Conservation (phyloP, 2,113 vertebrate species). For the Plestiodon gilberti region DNA sequence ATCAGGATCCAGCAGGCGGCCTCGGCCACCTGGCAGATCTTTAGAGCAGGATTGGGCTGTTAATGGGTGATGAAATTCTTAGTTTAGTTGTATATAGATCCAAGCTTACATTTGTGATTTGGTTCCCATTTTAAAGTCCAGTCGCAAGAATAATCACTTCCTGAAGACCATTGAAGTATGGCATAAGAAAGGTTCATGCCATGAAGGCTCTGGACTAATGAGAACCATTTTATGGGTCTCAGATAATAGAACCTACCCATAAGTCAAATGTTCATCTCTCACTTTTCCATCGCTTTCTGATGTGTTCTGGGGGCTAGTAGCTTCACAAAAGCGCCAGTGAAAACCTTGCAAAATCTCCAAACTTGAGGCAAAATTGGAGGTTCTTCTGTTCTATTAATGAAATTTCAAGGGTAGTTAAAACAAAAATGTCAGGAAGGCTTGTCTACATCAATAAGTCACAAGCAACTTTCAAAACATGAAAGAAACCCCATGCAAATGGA, state of each 20-base stretch:
- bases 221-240: slow-evolving; percentile 33
- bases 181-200: slow-evolving; percentile 3
- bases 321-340: neutral
- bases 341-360: neutral
- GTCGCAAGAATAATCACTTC: slow-evolving; percentile 18
- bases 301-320: neutral
- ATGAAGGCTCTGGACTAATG: slow-evolving; percentile 39
- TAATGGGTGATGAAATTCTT: neutral
- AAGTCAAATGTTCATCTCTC: slow-evolving; percentile 38
- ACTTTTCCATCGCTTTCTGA: slow-evolving; percentile 30
- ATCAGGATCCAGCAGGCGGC: too few relatives aligned
- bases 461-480: neutral
- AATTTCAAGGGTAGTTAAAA: neutral
- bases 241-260: slow-evolving; percentile 20
- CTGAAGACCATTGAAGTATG: slow-evolving; percentile 23
- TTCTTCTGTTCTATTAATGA: too few relatives aligned
- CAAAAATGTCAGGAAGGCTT: neutral
- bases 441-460: neutral
- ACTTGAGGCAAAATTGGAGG: neutral
- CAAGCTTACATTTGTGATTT: slow-evolving; percentile 3
- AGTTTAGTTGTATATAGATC: slow-evolving; percentile 13
- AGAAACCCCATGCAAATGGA: neutral
- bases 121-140: slow-evolving; percentile 31
- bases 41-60: too few relatives aligned
- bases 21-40: too few relatives aligned